These are phyloP conservation scores for Uropetala carovei DNA, from an alignment of 2,888 invertebrate species.

Conservation along the genomic window DNA sequence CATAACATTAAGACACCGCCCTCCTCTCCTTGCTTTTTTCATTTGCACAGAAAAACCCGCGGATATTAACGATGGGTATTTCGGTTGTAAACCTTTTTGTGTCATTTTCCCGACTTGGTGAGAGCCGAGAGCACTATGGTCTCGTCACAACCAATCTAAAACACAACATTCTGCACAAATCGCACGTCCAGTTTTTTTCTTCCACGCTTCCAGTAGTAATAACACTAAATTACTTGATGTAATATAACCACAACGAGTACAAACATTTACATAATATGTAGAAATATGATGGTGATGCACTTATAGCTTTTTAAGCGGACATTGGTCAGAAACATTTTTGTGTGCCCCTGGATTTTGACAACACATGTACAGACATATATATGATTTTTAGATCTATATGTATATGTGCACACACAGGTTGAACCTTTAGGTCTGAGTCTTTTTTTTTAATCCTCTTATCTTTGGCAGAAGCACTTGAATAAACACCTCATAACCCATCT, in stretches of 20 bases:
- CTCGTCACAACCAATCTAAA: constrained; percentile 8
- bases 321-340: constrained; percentile 54
- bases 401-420: constrained; percentile 55
- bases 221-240: constrained; percentile 64
- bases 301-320: constrained; percentile 61
- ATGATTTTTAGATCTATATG: neutral
- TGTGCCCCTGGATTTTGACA: constrained; percentile 48
- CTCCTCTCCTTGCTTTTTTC: neutral
- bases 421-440: constrained; percentile 32
- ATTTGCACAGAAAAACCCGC: constrained; percentile 9
- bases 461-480: constrained; percentile 56
- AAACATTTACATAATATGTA: constrained; percentile 61
- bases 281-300: constrained; percentile 60
- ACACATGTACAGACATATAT: constrained; percentile 54
- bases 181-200: constrained; percentile 45
- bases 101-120: neutral
- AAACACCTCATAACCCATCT: constrained; percentile 27
- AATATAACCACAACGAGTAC: constrained; percentile 63
- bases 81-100: constrained; percentile 8
- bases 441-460: constrained; percentile 38
- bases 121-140: constrained; percentile 39
- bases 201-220: constrained; percentile 42
- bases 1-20: neutral
- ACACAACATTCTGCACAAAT: constrained; percentile 38
- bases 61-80: neutral